Base-by-base conservation (phyloP, 2,888 invertebrate species). In the Halocaridina rubra region DNA sequence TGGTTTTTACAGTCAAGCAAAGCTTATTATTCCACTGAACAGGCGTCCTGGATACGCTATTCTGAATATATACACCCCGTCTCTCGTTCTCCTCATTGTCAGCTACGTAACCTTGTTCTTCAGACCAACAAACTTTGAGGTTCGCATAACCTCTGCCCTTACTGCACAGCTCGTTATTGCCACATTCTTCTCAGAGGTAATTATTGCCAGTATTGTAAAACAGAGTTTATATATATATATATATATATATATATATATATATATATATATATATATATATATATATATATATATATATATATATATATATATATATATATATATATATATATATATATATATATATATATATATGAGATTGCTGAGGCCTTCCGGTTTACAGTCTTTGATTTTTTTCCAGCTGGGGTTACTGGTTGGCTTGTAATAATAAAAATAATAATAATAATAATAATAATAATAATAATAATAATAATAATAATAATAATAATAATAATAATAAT, bases 61-160 rank as follows among this genome's bases (percentile, higher is more conserved):
- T 39, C 80, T 88, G 10, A 88, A 88, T 76, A 86, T 88, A 72
- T 88, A 88, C 84, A 84, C 75, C 1, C 88, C 88, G 16, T 86
- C 88, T 0, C 80, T 88, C 39, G 84, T 88, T 32, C 81, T 88
- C 16, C 67, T 88, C 32, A 64, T 72, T 13, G 80, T 46, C 2
- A 46, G 16, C 46, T 46, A 46, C 2, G n/a, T n/a, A n/a, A n/a
- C n/a, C n/a, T n/a, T n/a, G n/a, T n/a, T n/a, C n/a, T n/a, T n/a
- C n/a, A n/a, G n/a, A n/a, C n/a, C n/a, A n/a, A n/a, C n/a, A n/a
- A n/a, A n/a, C n/a, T n/a, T n/a, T n/a, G n/a, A n/a, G n/a, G n/a
- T n/a, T n/a, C n/a, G n/a, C n/a, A n/a, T n/a, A n/a, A n/a, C n/a
- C n/a, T n/a, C n/a, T n/a, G n/a, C n/a, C n/a, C n/a, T n/a, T n/a